A percentile compares a stretch with the other conserved stretches of the same genome.
Conservation (phyloP, 2,888 invertebrate genomes). For the Latheticus oryzae region DNA sequence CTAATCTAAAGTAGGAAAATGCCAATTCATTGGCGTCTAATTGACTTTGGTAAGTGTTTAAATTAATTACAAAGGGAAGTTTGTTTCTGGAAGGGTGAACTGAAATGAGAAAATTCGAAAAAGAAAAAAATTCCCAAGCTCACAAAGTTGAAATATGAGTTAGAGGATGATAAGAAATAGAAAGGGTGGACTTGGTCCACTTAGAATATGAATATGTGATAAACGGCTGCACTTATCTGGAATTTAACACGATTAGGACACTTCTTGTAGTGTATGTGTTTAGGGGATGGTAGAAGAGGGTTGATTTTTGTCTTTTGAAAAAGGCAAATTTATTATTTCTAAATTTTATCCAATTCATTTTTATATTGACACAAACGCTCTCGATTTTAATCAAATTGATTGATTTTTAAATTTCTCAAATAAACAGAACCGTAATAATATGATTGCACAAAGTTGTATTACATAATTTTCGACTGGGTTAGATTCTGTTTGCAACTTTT, state of each 20-base stretch:
- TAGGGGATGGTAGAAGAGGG: conserved; percentile 2
- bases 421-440: no score
- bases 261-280: conserved; percentile 8
- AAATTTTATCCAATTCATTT: no score
- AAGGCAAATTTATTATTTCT: no score
- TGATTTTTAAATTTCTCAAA: no score
- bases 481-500: no score
- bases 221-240: conserved; percentile 55
- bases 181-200: conserved; percentile 55
- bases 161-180: conserved; percentile 33
- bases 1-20: no score
- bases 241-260: conserved; percentile 55
- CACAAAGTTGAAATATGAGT: conserved; percentile 23
- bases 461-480: no score
- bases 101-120: conserved; percentile 4
- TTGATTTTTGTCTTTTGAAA: no score
- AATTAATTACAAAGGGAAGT: conserved; percentile 40
- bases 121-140: conserved; percentile 23
- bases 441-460: no score
- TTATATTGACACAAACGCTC: no score
- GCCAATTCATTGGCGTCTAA: conserved; percentile 48
- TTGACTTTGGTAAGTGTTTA: conserved; percentile 48
- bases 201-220: conserved; percentile 59
- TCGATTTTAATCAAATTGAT: no score
- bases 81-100: conserved; percentile 13